Conservation (phyloP, 2,113 vertebrate genomes). For the Rousettus leschenaultii region DNA sequence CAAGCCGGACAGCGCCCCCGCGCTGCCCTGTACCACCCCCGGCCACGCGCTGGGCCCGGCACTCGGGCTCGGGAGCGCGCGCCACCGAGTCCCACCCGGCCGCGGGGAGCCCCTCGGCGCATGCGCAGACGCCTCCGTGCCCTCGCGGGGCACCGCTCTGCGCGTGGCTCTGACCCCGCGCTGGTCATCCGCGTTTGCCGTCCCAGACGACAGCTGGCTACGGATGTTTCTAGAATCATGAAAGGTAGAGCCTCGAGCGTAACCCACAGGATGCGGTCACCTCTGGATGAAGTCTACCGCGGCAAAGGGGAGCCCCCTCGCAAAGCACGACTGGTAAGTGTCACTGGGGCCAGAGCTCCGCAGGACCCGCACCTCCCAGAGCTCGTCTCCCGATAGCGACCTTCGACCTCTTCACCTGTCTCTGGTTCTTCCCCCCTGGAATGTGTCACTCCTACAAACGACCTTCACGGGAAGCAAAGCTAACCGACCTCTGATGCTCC, state of each 20-base stretch:
- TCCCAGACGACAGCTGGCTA: not conserved
- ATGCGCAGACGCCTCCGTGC: no score
- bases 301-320: not conserved
- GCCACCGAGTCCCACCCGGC: no score
- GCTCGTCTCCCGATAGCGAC: fast-evolving
- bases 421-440: not conserved
- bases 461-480: fast-evolving
- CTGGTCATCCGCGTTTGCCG: not conserved
- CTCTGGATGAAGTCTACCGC: fast-evolving
- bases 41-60: fast-evolving
- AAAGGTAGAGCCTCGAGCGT: not conserved
- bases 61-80: not conserved
- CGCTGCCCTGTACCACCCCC: no score
- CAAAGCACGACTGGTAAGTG: not conserved
- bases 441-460: not conserved
- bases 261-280: fast-evolving
- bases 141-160: not conserved
- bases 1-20: not conserved
- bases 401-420: no score
- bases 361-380: not conserved
- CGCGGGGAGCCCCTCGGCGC: no score
- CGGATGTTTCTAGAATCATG: not conserved
- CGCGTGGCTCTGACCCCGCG: fast-evolving
- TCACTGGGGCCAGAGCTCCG: fast-evolving
- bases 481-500: not conserved